Evolutionary conservation across 2,113 vertebrate species (phyloP), one percentile per base, ranked within the genome.

Genomic region (Fregetta grallaria): DNA sequence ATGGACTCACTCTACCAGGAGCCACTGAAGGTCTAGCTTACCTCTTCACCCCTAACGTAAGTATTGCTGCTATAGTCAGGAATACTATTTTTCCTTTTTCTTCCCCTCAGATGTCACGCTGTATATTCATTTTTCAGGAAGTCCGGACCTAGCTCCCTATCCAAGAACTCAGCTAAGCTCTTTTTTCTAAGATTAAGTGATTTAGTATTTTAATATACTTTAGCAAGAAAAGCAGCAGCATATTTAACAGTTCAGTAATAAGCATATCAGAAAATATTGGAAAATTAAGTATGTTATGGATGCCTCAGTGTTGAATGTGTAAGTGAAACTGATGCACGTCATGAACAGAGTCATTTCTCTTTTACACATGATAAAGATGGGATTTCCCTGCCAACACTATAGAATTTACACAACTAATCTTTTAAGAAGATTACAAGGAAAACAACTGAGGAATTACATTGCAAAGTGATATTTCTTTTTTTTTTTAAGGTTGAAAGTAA

Each of bases 1-100:
- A 98, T 34, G 99, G 98, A 22, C 98, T 99, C 70, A 99, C 98
- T 20, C 97, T 99, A 42, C 99, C 99, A 1, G 99, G 99, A 90
- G 99, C 99, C 0, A 91, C 88, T 2, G 96, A 98, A 0, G 99
- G 99, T 52, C 94, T 99, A 21, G 2, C 25, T 66, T 99, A 99
- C 93, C 98, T 99, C 74, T 99, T 99, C 94, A 99, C 98, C 30
- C 99, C 99, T 36, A 78, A 99, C 0, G 99, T 99, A 94, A 98
- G 99, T 97, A 86, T 44, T 63, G 50, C 52, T 40, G 22, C 34
- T 47, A 13, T 12, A 14, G 36, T 47, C 14, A 80, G 32, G 78
- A 72, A 44, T 18, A 42, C 1, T 44, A 6, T 15, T 77, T 74
- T 85, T 58, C 56, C 62, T 67, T 82, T n/a, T 53, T 34, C 8